Conservation (phyloP, 2,888 invertebrate species). For the Allacma fusca region DNA sequence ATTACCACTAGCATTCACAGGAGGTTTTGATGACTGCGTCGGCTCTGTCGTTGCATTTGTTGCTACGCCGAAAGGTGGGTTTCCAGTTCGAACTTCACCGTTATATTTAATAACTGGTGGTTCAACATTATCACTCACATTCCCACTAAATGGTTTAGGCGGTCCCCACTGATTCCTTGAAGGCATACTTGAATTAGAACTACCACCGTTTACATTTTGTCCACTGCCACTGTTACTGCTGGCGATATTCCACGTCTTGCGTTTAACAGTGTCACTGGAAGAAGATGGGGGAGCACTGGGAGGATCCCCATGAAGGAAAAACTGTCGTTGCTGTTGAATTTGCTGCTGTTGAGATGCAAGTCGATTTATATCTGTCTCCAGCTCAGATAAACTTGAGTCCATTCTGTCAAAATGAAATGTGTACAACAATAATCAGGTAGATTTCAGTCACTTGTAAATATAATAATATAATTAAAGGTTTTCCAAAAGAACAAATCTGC, state of each 20-base stretch:
- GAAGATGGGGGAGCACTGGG: slow-evolving; percentile 62
- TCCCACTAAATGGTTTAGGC: slow-evolving; percentile 57
- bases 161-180: slow-evolving; percentile 62
- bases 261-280: slow-evolving; percentile 53
- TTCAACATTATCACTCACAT: slow-evolving; percentile 43
- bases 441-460: too few relatives aligned
- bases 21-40: slow-evolving; percentile 25
- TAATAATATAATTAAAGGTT: not conserved
- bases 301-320: slow-evolving; percentile 60
- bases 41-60: slow-evolving; percentile 11
- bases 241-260: slow-evolving; percentile 57
- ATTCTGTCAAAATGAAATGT: slow-evolving; percentile 73
- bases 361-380: slow-evolving; percentile 92
- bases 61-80: slow-evolving; percentile 48
- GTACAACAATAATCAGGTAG: too few relatives aligned
- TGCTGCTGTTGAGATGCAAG: slow-evolving; percentile 83
- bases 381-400: slow-evolving; percentile 91
- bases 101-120: slow-evolving; percentile 49
- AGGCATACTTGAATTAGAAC: slow-evolving; percentile 35
- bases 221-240: slow-evolving; percentile 44
- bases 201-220: slow-evolving; percentile 40
- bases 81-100: slow-evolving; percentile 55
- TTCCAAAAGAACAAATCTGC: not conserved
- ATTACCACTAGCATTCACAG: slow-evolving; percentile 26
- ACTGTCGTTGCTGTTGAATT: slow-evolving; percentile 68